Base-by-base conservation (phyloP, 53 echinoderm and acorn worm genomes). In the Stichopus horrens region DNA sequence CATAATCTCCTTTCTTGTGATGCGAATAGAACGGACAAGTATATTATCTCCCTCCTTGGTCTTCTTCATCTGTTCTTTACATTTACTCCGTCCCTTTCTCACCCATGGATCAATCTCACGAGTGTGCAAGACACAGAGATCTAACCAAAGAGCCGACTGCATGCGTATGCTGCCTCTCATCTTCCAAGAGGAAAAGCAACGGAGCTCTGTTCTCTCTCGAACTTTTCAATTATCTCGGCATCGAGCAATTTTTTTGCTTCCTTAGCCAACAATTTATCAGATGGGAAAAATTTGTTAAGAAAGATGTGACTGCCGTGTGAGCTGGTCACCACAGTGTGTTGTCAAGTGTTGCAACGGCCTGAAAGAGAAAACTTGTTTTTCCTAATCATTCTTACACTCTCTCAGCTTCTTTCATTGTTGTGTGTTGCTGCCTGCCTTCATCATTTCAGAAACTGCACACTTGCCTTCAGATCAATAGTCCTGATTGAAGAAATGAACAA, bases 401-500 rank as follows among this genome's bases (percentile, higher is more conserved):
- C 37, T 37, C 37, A 37, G 37, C 37, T 37, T 37, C 37, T 37
- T 2, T 37, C 37, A 37, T 2, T 37, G 37, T 37, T 37, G 37
- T 37, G 37, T 37, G 37, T 37, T 37, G 37, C 37, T 37, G 37
- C 37, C 37, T 37, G 37, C 37, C 37, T 71, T 18, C 6, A 20
- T 71, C n/a, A 16, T 71, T 71, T 71, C 71, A 16, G 6, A 71
- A 71, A 71, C 18, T 20, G 19, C 19, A 68, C 68, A 71, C 19
- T 52, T 76, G 77, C 1, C 37, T 37, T 37, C 51, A 63, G 83
- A 83, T 83, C 83, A 83, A 83, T 83, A 83, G 23, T 58, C 23
- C 14, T 59, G 60, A 59, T 63, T 83, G 83, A 57, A 58, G 83
- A 83, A 63, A 63, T 63, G 83, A 83, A 60, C 22, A 58, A 63